Evolutionary conservation across 1,140 invertebrate genomes (phyloP).

Genomic region (Ctenoplectra terminalis): DNA sequence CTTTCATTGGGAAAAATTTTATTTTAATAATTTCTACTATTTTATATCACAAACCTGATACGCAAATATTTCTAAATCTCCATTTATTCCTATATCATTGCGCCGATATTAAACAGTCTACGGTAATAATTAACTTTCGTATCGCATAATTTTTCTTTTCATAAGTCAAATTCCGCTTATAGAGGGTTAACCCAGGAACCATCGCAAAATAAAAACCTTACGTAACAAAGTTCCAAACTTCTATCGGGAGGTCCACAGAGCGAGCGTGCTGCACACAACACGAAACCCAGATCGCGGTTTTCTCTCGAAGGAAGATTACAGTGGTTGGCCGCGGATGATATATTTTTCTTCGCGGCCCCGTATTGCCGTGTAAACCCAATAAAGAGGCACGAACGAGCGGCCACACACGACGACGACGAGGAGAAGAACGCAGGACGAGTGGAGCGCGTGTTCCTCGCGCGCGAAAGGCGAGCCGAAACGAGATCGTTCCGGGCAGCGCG

Average conservation of each 20-base stretch:
- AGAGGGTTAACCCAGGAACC: too few relatives aligned
- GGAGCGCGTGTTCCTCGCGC: constrained; percentile 46
- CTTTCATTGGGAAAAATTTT: neutral
- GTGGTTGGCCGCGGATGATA: constrained; percentile 46
- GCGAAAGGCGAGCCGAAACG: constrained; percentile 57
- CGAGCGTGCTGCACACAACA: neutral
- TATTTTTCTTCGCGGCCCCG: constrained; percentile 63
- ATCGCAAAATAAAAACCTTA: too few relatives aligned
- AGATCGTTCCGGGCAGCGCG: constrained; percentile 49
- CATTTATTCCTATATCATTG: too few relatives aligned
- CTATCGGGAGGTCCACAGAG: neutral
- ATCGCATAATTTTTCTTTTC: too few relatives aligned
- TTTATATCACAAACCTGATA: too few relatives aligned
- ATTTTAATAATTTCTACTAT: neutral
- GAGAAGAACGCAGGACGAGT: neutral
- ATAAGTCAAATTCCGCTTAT: too few relatives aligned
- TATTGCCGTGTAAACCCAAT: constrained; percentile 68
- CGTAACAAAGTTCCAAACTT: too few relatives aligned
- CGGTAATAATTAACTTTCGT: too few relatives aligned
- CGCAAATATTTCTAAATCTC: too few relatives aligned
- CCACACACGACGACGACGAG: constrained; percentile 60
- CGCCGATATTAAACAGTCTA: too few relatives aligned
- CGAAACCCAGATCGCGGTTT: constrained; percentile 22
- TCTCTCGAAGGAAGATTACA: constrained; percentile 44
- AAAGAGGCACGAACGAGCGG: constrained; percentile 65